phyloP scores from a whole-genome alignment of 2,888 invertebrate species.

The Rhogogaster chlorosoma region DNA sequence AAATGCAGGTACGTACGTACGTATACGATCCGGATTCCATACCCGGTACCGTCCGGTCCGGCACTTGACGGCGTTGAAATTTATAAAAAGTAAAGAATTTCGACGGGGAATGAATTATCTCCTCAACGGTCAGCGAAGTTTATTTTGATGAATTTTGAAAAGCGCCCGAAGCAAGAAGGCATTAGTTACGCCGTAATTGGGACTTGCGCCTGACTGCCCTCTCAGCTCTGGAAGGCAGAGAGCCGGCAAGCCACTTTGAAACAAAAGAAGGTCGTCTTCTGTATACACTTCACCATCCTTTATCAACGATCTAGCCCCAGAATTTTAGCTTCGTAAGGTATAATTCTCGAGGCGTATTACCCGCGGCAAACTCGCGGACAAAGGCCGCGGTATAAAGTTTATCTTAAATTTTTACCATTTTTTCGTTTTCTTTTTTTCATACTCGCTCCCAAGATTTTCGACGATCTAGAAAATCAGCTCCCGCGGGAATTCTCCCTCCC shows the following conservation, averaged over 20 bases:
- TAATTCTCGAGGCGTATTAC: slow-evolving; percentile 22
- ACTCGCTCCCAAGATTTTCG: neutral
- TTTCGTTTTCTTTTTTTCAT: neutral
- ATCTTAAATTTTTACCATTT: slow-evolving; percentile 19
- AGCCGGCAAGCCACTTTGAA: slow-evolving; percentile 37
- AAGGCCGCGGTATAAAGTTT: slow-evolving; percentile 2
- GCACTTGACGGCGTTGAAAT: neutral
- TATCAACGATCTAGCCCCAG: slow-evolving; percentile 46
- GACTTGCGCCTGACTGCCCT: slow-evolving; percentile 47
- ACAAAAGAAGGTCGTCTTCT: slow-evolving; percentile 43
- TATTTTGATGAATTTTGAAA: slow-evolving; percentile 74
- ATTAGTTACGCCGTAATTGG: slow-evolving; percentile 74
- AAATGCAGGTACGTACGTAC: neutral
- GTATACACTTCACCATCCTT: slow-evolving; percentile 27
- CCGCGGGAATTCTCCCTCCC: neutral
- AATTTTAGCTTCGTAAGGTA: neutral
- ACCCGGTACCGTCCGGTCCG: neutral
- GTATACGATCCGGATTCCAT: slow-evolving; percentile 33
- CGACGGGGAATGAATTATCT: slow-evolving; percentile 64
- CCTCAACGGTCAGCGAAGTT: slow-evolving; percentile 67
- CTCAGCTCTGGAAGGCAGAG: neutral
- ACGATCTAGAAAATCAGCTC: slow-evolving; percentile 6
- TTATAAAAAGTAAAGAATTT: slow-evolving; percentile 31
- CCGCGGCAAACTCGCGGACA: slow-evolving; percentile 32
- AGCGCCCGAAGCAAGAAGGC: slow-evolving; percentile 68